Evolutionary conservation across 2,888 invertebrate species (phyloP), one percentile per base, ranked within the genome.

Genomic region (Theodoxus fluviatilis): DNA sequence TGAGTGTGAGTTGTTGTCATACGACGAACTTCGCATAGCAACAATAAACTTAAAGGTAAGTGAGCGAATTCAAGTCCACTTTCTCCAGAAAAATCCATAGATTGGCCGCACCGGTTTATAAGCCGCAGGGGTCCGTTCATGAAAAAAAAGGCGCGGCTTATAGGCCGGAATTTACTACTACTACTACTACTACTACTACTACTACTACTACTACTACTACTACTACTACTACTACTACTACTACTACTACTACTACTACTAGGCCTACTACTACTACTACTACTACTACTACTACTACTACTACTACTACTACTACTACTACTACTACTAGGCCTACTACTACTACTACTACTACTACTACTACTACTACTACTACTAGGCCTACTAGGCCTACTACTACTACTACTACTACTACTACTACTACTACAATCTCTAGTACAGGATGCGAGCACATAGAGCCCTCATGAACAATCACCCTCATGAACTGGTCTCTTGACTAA

Each of bases 121-220:
- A n/a, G n/a, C n/a, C n/a, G n/a, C n/a, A n/a, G n/a, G n/a, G n/a
- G n/a, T n/a, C n/a, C n/a, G n/a, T n/a, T n/a, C n/a, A n/a, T n/a
- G n/a, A n/a, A n/a, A n/a, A n/a, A n/a, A n/a, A n/a, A n/a, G n/a
- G n/a, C n/a, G n/a, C n/a, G n/a, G n/a, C n/a, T n/a, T n/a, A n/a
- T n/a, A n/a, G n/a, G n/a, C n/a, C n/a, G n/a, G n/a, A n/a, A n/a
- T n/a, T n/a, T n/a, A n/a, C n/a, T n/a, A n/a, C 43, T 43, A 43
- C 43, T 43, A 43, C 43, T 43, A 43, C 43, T 43, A 43, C 43
- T 43, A 43, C 43, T 43, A 43, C 43, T 43, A 43, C 43, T 43
- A 43, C 43, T 43, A 43, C 43, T 43, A 43, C 43, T 43, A 43
- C 43, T 43, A 43, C 43, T 43, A 43, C 9, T 43, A 43, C 43